phyloP scores from a whole-genome alignment of 2,888 invertebrate genomes.

The Scaptomyza tumidula region DNA sequence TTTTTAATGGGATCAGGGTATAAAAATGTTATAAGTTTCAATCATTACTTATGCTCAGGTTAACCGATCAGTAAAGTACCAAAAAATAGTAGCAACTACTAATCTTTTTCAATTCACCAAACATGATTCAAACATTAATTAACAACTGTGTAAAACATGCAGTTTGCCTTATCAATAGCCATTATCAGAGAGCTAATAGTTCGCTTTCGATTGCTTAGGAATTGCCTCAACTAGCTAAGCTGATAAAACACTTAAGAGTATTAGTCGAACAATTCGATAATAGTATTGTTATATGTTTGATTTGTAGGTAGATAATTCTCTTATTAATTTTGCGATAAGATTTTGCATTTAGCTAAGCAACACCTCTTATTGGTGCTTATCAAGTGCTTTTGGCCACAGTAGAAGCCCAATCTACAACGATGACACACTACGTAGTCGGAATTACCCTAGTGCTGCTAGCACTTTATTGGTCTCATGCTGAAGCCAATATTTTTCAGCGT shows the following conservation, averaged over 20 bases:
- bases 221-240: background rate
- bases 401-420: constrained; percentile 32
- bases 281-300: constrained; percentile 28
- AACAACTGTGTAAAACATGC: constrained; percentile 20
- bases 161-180: constrained; percentile 12
- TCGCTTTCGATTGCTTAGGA: constrained; percentile 1
- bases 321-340: constrained; percentile 55
- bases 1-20: too few relatives aligned
- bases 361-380: constrained; percentile 15
- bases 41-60: too few relatives aligned
- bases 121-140: constrained; percentile 10
- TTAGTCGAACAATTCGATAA: constrained; percentile 19
- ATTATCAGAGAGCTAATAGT: constrained; percentile 12
- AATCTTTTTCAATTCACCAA: constrained; percentile 12
- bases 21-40: too few relatives aligned
- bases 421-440: constrained; percentile 44
- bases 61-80: background rate
- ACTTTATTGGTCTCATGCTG: constrained; percentile 15
- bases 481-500: constrained; percentile 67
- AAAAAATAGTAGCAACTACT: background rate
- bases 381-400: constrained; percentile 38
- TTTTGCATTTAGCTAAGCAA: constrained; percentile 24
- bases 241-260: constrained; percentile 49
- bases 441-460: constrained; percentile 37
- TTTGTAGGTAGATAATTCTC: constrained; percentile 38